Evolutionary conservation across 2,113 vertebrate genomes (phyloP), one percentile per base, ranked within the genome.

Genomic region (Laticauda laticaudata): DNA sequence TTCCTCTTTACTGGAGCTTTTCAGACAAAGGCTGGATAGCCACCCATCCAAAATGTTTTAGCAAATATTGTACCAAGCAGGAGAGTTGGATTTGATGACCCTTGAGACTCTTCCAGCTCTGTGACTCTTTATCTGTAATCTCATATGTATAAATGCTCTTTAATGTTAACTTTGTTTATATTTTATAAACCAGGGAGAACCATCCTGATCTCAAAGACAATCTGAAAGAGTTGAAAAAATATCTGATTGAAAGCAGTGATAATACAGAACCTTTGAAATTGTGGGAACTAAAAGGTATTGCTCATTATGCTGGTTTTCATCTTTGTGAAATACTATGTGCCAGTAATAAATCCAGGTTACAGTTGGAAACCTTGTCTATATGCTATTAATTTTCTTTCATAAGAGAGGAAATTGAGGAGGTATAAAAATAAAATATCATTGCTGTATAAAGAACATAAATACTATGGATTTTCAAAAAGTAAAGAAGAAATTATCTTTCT

Each of bases 241-340:
- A 99, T 97, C 98, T 99, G 11, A 96, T 99, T 95, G 98, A 99
- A 94, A 99, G 98, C 91, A 97, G 95, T 34, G 98, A 98, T 95
- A 98, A 98, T 95, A 98, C 99, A 98, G 97, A 97, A 3, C 98
- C 99, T 20, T 97, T 99, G 92, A 99, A 99, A 98, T 98, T 99
- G 94, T 99, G 99, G 99, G 99, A 99, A 93, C 97, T 99, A 90
- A 99, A 99, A 98, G 99, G 99, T 99, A 97, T 56, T 94, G 88
- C 86, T 89, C 88, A 88, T 26, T 91, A 91, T 93, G 59, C 12
- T 24, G 14, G 39, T 54, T 43, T 87, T 56, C n/a, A 11, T 34
- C 29, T 56, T 89, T 10, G 69, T 90, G 43, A 24, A 45, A 26
- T 45, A 53, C 5, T 55, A 29, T 45, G 34, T 55, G 23, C n/a